A percentile compares a stretch with the other conserved stretches of the same genome.
These are phyloP conservation scores for Umimayanthus kanabou DNA, from an alignment of 92 coral and sea anemone genomes.

Conservation along the genomic window DNA sequence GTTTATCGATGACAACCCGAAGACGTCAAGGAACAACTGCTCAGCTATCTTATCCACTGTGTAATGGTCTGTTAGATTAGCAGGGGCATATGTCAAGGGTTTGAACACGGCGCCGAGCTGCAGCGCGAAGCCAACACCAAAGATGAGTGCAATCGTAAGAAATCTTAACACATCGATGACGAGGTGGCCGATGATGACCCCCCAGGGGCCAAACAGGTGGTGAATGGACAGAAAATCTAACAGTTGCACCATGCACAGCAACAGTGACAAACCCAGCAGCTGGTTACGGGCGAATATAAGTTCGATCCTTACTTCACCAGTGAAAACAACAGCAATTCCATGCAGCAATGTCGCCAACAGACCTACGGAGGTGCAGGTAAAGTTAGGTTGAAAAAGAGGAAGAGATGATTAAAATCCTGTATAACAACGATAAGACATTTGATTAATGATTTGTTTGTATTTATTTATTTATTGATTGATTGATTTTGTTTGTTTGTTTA, in stretches of 20 bases:
- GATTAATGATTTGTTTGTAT: too few species aligned
- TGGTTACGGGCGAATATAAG: slow-evolving; percentile 87
- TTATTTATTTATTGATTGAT: too few species aligned
- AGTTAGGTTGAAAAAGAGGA: background rate
- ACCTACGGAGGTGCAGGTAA: slow-evolving; percentile 19
- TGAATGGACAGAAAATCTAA: slow-evolving; percentile 92
- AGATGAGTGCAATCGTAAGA: slow-evolving; percentile 75
- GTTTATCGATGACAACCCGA: slow-evolving; percentile 67
- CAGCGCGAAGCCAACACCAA: slow-evolving; percentile 81
- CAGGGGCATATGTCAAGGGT: slow-evolving; percentile 50
- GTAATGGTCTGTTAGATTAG: slow-evolving; percentile 3
- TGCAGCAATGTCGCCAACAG: slow-evolving; percentile 63
- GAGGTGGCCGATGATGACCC: slow-evolving; percentile 96
- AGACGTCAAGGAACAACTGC: slow-evolving; percentile 78
- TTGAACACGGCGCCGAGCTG: slow-evolving; percentile 88
- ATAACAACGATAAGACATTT: too few species aligned
- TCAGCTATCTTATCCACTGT: slow-evolving; percentile 59
- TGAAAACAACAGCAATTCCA: slow-evolving; percentile 65
- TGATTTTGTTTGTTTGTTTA: too few species aligned
- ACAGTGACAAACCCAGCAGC: slow-evolving; percentile 77
- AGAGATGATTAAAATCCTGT: too few species aligned
- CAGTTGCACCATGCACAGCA: slow-evolving; percentile 80
- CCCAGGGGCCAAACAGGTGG: slow-evolving; percentile 97
- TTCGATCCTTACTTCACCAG: slow-evolving; percentile 42
- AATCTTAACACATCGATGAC: slow-evolving; percentile 89